Evolutionary conservation across 2,797 vertebrate species (phyloP).

Genomic region (Vespertilio murinus): DNA sequence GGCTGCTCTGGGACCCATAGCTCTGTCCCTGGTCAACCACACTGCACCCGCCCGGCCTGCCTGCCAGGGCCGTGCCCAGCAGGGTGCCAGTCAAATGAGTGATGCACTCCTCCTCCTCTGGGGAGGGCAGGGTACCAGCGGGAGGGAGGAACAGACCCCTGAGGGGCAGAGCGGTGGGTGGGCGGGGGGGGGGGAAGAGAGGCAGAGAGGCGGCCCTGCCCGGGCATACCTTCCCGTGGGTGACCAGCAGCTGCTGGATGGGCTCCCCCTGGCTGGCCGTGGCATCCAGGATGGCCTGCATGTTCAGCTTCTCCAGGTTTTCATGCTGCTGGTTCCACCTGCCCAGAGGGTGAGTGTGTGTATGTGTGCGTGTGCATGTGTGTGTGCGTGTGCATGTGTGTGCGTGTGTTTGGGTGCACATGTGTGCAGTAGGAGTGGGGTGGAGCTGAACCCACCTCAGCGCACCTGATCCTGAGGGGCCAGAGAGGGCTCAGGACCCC

Average conservation of each 20-base stretch:
- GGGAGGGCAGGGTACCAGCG: background rate
- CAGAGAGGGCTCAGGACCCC: background rate
- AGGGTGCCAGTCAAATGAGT: background rate
- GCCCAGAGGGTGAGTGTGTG: background rate
- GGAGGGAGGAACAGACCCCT: background rate
- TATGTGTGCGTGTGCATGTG: background rate
- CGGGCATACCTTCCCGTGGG: constrained; percentile 88
- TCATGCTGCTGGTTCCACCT: constrained; percentile 97
- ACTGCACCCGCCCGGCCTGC: background rate
- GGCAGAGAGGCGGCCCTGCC: background rate
- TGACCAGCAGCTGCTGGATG: constrained; percentile 92
- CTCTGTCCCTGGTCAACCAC: background rate
- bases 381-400: background rate
- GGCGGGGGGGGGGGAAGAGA: background rate
- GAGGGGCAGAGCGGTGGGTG: background rate
- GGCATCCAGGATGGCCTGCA: constrained; percentile 94
- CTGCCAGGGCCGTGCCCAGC: background rate
- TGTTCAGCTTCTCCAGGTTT: constrained; percentile 94
- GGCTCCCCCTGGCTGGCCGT: constrained; percentile 89
- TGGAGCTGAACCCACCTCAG: background rate
- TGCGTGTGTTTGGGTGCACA: too few species aligned
- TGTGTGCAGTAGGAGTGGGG: background rate
- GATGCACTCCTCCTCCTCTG: background rate
- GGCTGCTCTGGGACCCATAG: background rate
- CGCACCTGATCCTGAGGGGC: background rate